A percentile compares a stretch with the other conserved stretches of the same genome.
phyloP scores from a whole-genome alignment of 1,140 invertebrate genomes.

The Drosophila pseudoananassae region DNA sequence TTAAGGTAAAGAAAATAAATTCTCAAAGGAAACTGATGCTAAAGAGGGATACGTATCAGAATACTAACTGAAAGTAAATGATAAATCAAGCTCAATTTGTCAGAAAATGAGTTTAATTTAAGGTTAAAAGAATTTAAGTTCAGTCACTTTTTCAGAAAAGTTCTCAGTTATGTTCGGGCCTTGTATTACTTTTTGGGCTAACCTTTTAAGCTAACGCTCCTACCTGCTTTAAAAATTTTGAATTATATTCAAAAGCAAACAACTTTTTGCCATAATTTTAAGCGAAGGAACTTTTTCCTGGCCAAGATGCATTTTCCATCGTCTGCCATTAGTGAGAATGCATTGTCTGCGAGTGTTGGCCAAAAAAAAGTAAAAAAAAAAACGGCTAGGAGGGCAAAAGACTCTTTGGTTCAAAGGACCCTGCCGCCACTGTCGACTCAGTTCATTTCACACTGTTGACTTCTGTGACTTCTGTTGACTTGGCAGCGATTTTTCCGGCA shows the following conservation, averaged over 20 bases:
- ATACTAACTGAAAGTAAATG: conserved; percentile 7
- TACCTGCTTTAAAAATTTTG: no score
- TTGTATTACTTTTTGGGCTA: no score
- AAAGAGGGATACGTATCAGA: conserved; percentile 41
- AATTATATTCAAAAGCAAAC: neutral
- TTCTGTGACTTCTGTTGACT: conserved; percentile 28
- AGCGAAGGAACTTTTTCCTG: no score
- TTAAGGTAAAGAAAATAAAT: conserved; percentile 52
- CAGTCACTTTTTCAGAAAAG: no score
- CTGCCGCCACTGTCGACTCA: conserved; percentile 13
- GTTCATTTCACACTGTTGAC: conserved; percentile 34
- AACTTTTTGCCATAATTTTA: neutral
- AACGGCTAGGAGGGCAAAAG: conserved; percentile 12
- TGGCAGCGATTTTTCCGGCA: conserved; percentile 23
- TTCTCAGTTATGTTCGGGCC: no score
- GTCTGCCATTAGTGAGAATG: conserved; percentile 31
- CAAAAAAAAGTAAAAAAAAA: conserved; percentile 15
- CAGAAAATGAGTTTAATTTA: neutral
- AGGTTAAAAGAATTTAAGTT: no score
- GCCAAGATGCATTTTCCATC: conserved; percentile 5
- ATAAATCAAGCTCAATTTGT: neutral
- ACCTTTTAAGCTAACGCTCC: no score
- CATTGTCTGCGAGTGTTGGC: conserved; percentile 16
- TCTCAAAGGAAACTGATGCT: conserved; percentile 37
- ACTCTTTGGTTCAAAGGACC: conserved; percentile 30